phyloP scores from a whole-genome alignment of 2,797 vertebrate species.

The Salmo trutta region DNA sequence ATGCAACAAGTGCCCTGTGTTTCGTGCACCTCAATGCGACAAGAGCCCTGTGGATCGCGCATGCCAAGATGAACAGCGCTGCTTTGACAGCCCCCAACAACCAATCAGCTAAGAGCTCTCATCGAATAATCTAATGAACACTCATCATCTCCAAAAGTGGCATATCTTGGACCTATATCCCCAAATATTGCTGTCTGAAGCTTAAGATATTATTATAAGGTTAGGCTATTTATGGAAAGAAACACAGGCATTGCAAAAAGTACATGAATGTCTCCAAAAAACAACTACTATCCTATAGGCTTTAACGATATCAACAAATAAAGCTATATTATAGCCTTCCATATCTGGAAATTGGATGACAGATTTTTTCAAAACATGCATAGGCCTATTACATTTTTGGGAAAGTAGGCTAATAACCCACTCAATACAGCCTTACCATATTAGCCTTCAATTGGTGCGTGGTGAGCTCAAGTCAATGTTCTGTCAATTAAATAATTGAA shows the following conservation, averaged over 20 bases:
- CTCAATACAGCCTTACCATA: not conserved
- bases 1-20: too few species aligned
- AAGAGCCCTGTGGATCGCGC: conserved; percentile 50
- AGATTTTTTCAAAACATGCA: too few species aligned
- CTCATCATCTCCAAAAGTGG: not conserved
- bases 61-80: conserved; percentile 54
- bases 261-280: not conserved
- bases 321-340: not conserved
- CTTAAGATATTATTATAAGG: too few species aligned
- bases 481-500: not conserved
- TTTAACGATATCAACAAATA: not conserved
- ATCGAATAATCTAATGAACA: not conserved
- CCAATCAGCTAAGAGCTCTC: conserved; percentile 3
- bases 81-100: conserved; percentile 34
- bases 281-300: not conserved
- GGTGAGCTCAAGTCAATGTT: not conserved
- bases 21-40: conserved; percentile 70
- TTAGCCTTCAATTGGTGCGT: not conserved
- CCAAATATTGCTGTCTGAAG: not conserved
- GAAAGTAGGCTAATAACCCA: not conserved
- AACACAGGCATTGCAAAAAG: not conserved
- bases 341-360: not conserved
- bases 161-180: not conserved
- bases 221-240: too few species aligned
- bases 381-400: not conserved